Percentiles rank a stretch among this genome's conserved stretches.
phyloP scores from a whole-genome alignment of 1,140 invertebrate species.

The Bacillus rossius region DNA sequence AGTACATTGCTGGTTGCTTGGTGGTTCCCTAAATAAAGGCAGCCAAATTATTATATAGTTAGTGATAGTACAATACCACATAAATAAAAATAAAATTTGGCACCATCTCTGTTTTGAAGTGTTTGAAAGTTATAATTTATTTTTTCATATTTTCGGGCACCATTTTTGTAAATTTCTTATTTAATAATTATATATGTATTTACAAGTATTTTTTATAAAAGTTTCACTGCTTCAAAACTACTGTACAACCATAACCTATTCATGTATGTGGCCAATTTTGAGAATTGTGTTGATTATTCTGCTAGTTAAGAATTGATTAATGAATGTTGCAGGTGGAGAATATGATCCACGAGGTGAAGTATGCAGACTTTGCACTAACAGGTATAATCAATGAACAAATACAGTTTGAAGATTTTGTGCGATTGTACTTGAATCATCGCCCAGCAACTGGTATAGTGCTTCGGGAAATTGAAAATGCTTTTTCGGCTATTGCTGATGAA shows the following conservation, averaged over 20 bases:
- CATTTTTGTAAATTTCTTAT: too few species aligned
- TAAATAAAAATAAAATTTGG: background rate
- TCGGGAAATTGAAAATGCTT: conserved; percentile 31
- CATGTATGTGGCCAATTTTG: too few species aligned
- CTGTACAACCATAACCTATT: too few species aligned
- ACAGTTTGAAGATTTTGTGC: conserved; percentile 63
- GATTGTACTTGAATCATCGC: conserved; percentile 64
- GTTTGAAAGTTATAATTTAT: conserved; percentile 2
- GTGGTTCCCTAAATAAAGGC: background rate
- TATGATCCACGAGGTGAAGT: conserved; percentile 59
- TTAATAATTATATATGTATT: too few species aligned
- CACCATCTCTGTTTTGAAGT: background rate
- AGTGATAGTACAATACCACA: background rate
- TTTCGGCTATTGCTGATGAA: conserved; percentile 21
- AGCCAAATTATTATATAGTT: background rate
- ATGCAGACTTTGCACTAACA: conserved; percentile 49
- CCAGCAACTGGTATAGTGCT: conserved; percentile 48
- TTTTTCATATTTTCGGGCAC: too few species aligned
- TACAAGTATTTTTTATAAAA: too few species aligned
- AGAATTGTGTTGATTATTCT: too few species aligned
- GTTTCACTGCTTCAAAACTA: too few species aligned
- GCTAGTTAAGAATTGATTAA: too few species aligned
- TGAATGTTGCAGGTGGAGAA: conserved; percentile 53
- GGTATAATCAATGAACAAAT: conserved; percentile 49
- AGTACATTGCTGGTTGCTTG: background rate